A percentile compares a stretch with the other conserved stretches of the same genome.
Evolutionary conservation across 2,888 invertebrate species (phyloP).

Genomic region (Camponotus fellah): DNA sequence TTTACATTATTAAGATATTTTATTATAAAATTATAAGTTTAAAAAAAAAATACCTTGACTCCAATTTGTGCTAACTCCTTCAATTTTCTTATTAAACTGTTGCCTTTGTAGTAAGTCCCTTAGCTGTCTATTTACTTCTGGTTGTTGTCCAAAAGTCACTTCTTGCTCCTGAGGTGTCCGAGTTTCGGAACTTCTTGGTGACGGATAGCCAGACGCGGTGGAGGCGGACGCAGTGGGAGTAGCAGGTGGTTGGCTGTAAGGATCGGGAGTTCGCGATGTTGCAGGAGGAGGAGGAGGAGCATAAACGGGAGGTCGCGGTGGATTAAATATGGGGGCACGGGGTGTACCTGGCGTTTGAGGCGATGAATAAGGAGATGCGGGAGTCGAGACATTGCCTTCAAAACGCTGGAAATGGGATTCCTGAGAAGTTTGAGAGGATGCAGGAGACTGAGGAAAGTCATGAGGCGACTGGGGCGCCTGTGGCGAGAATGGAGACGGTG

Average conservation of each 20-base stretch:
- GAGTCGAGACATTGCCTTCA: constrained; percentile 77
- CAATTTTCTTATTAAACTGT: constrained; percentile 89
- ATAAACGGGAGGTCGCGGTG: constrained; percentile 85
- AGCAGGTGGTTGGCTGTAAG: constrained; percentile 84
- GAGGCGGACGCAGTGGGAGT: constrained; percentile 86
- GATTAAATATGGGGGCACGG: constrained; percentile 86
- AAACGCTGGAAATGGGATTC: constrained; percentile 84
- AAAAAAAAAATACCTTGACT: constrained; percentile 78
- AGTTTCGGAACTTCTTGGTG: constrained; percentile 80
- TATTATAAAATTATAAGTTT: neutral
- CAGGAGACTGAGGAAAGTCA: constrained; percentile 85
- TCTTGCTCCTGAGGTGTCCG: constrained; percentile 79
- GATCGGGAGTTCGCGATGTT: constrained; percentile 85
- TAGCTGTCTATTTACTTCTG: constrained; percentile 91
- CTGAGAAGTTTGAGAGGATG: constrained; percentile 78
- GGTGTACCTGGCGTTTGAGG: constrained; percentile 88
- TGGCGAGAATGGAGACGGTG: constrained; percentile 86
- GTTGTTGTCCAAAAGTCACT: constrained; percentile 85
- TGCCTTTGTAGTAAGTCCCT: constrained; percentile 93
- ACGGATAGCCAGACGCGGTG: constrained; percentile 86
- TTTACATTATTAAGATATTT: neutral
- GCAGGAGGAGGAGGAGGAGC: constrained; percentile 84
- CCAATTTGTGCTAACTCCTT: constrained; percentile 83
- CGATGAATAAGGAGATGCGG: constrained; percentile 85
- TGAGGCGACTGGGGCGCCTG: constrained; percentile 86